phyloP scores from a whole-genome alignment of 1,140 invertebrate genomes.

The Pseudoatta argentina region DNA sequence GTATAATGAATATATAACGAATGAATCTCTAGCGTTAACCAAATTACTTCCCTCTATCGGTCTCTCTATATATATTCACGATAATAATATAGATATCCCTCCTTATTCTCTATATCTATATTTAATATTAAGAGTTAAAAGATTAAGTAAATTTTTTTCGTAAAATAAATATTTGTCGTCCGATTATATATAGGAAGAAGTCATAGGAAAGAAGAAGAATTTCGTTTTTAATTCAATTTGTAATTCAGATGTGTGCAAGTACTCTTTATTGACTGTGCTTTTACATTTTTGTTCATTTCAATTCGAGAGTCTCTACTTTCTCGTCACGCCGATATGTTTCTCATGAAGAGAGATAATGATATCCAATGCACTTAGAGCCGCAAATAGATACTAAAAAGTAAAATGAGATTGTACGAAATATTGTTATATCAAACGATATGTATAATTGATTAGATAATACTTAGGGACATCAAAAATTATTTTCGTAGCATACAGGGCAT shows the following conservation, averaged over 20 bases:
- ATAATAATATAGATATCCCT: background rate
- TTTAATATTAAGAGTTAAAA: background rate
- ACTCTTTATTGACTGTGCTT: conserved; percentile 60
- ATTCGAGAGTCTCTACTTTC: conserved; percentile 10
- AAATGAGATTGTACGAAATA: conserved; percentile 2
- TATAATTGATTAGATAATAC: conserved; percentile 20
- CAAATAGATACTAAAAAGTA: conserved; percentile 30
- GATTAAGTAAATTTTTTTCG: background rate
- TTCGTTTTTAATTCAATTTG: conserved; percentile 22
- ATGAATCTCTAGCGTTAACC: conserved; percentile 2
- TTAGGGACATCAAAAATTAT: conserved; percentile 25
- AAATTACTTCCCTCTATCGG: background rate
- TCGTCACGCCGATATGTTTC: conserved; percentile 50
- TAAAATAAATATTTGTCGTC: background rate
- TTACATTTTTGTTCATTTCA: conserved; percentile 56
- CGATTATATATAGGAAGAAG: too few species aligned
- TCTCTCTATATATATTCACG: background rate
- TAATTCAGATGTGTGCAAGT: conserved; percentile 50
- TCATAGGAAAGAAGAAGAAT: background rate
- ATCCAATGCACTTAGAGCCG: conserved; percentile 17
- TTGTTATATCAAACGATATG: conserved; percentile 27
- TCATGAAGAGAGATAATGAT: conserved; percentile 38
- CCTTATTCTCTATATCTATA: background rate
- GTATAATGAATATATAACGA: conserved; percentile 3
- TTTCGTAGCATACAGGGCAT: background rate